Evolutionary conservation across 1,140 invertebrate species (phyloP).

Genomic region (Chlorops oryzae): DNA sequence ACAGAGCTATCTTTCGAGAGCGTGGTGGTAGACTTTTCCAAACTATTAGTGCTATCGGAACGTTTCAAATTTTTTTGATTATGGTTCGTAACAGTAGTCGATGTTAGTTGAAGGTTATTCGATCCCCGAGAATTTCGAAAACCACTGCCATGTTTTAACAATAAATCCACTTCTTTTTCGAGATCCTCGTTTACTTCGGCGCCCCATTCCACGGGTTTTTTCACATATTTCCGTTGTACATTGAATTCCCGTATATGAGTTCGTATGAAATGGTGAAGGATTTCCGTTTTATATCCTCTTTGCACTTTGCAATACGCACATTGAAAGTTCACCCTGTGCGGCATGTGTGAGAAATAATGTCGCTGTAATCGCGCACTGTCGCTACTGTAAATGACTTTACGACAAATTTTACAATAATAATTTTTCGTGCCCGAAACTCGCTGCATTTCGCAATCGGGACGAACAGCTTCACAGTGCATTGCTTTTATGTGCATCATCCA

Average conservation of each 20-base stretch:
- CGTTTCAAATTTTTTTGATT: no score
- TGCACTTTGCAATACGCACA: slow-evolving; percentile 10
- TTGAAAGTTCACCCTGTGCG: slow-evolving; percentile 9
- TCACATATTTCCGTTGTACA: slow-evolving; percentile 30
- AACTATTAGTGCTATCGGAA: no score
- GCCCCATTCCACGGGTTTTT: slow-evolving; percentile 12
- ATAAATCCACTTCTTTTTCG: slow-evolving; percentile 12
- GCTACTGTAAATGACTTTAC: not conserved
- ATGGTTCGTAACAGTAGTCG: no score
- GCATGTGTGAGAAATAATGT: slow-evolving; percentile 10
- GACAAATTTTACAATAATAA: slow-evolving; percentile 10
- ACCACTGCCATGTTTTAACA: not conserved
- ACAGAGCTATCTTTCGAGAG: no score
- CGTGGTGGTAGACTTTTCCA: no score
- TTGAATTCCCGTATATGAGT: slow-evolving; percentile 32
- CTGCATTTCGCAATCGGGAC: slow-evolving; percentile 8
- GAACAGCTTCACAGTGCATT: not conserved
- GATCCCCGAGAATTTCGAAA: not conserved
- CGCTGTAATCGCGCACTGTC: slow-evolving; percentile 7
- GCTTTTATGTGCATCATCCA: slow-evolving; percentile 11
- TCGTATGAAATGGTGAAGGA: slow-evolving; percentile 17
- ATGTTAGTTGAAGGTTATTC: no score
- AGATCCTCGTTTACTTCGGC: slow-evolving; percentile 19
- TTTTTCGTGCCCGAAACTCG: slow-evolving; percentile 11
- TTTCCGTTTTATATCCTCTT: slow-evolving; percentile 12